phyloP scores from a whole-genome alignment of 2,888 invertebrate species.

The Macrosiphum euphorbiae region DNA sequence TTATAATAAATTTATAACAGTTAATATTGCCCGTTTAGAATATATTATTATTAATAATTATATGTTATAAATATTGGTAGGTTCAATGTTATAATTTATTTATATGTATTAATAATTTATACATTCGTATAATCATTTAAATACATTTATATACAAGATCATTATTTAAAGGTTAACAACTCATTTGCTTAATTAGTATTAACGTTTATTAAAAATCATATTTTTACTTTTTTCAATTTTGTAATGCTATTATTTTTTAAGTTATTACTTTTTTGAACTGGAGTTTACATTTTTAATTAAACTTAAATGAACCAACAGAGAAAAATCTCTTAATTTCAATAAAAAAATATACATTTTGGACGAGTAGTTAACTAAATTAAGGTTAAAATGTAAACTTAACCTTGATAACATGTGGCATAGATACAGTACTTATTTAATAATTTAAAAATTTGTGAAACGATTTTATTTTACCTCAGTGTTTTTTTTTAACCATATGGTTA shows the following conservation, averaged over 20 bases:
- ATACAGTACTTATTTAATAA: not conserved
- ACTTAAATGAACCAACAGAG: not conserved
- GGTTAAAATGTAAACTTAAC: not conserved
- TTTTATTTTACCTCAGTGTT: constrained; percentile 34
- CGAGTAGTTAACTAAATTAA: not conserved
- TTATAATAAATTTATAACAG: not conserved
- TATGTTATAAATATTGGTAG: not conserved
- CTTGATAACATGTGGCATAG: not conserved
- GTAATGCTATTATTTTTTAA: not conserved
- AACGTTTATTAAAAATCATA: not conserved
- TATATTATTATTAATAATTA: not conserved
- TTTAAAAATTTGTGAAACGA: not conserved
- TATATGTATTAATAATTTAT: not conserved
- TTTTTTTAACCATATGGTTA: constrained; percentile 31
- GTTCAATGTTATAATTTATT: not conserved
- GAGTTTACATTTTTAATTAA: not conserved
- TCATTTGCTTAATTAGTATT: not conserved
- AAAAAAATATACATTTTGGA: not conserved
- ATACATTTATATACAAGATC: not conserved
- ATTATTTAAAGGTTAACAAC: not conserved
- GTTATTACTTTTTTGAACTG: not conserved
- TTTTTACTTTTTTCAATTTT: not conserved
- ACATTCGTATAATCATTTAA: not conserved
- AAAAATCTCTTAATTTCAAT: not conserved
- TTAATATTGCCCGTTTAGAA: not conserved